Percentiles rank a stretch among this genome's conserved stretches.
These are phyloP conservation scores for Melinopterus prodromus DNA, from an alignment of 2,888 invertebrate species.

Conservation along the genomic window DNA sequence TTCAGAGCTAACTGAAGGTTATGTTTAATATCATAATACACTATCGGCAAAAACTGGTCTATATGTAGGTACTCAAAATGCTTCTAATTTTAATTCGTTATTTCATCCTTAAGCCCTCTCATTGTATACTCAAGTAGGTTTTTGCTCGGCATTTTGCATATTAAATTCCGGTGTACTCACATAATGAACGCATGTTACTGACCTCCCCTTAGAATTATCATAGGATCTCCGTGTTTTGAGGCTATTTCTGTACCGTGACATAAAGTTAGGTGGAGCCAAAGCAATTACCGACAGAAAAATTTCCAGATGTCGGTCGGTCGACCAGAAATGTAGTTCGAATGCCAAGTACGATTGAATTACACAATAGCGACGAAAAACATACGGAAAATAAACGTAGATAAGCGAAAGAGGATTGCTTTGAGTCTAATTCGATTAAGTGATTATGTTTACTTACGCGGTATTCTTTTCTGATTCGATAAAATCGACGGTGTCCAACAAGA, in stretches of 20 bases:
- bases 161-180: no score
- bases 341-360: neutral
- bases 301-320: conserved; percentile 4
- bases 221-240: neutral
- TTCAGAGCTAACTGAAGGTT: no score
- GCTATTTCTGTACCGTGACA: neutral
- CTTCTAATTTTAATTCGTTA: no score
- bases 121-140: no score
- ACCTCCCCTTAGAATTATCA: neutral
- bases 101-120: no score
- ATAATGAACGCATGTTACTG: neutral
- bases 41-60: no score
- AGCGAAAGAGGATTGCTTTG: no score
- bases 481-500: neutral
- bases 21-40: no score
- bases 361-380: neutral
- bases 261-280: neutral
- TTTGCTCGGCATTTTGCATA: no score
- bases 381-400: neutral
- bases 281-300: conserved; percentile 4
- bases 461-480: neutral
- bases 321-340: neutral
- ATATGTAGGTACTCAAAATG: no score
- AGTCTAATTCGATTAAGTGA: no score
- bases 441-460: neutral